Base-by-base conservation (phyloP, 2,888 invertebrate genomes). In the Ochropleura leucogaster region DNA sequence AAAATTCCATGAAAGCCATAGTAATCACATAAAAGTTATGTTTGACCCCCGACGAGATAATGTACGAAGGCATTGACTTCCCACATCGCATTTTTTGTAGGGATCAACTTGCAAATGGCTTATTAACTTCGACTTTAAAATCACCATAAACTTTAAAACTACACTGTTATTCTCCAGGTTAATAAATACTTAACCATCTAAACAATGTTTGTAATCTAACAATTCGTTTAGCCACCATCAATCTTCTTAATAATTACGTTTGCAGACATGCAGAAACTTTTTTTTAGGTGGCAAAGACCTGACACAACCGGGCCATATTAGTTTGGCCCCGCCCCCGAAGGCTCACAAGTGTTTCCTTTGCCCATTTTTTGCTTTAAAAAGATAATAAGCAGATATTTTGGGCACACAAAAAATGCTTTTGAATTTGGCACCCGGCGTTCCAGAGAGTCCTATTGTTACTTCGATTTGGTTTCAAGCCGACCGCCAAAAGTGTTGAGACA, bases 361-460 rank as follows among this genome's bases (percentile, higher is more conserved):
- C 77, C 83, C 77, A 73, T 72, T 89, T 89, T 91, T 89, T 89
- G 79, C 81, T 68, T 75, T 81, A 82, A 88, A 87, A 89, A 86
- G 77, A 79, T 87, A 87, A 88, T 82, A 85, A 88, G 86, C 73
- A 74, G 80, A 81, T 51, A 64, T 79, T 79, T 60, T 7, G n/a
- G 30, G 9, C 9, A 18, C 12, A 67, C 59, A 79, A 85, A 80
- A 79, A 77, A 77, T 53, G 12, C 73, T 72, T 73, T 68, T 59
- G 42, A 77, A 72, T 79, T 86, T 72, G 57, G 77, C 72, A 44
- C 64, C 60, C 53, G 18, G 49, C 60, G 57, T 64, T 55, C 65
- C 68, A 74, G 57, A 77, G 55, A 53, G 51, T 65, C 16, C 75
- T 74, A 74, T 85, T 82, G 77, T 79, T 64, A 53, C n/a, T 55